Conservation (phyloP, 2,113 vertebrate genomes). For the Semnopithecus entellus region DNA sequence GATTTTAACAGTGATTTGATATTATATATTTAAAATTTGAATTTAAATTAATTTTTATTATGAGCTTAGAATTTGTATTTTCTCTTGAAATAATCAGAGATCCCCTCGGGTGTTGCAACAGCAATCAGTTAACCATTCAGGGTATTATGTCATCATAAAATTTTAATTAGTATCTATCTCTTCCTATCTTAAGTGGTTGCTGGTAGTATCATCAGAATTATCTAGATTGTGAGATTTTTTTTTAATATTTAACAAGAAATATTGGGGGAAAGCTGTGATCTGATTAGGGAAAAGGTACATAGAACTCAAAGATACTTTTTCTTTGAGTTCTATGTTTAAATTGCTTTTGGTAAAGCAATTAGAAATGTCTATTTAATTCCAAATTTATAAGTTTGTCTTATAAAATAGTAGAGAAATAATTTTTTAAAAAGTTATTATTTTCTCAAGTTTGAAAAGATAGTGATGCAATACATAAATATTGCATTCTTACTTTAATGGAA, state of each 20-base stretch:
- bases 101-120: background rate
- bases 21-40: background rate
- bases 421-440: background rate
- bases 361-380: background rate
- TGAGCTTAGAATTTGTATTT: background rate
- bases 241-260: conserved; percentile 17
- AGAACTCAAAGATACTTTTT: background rate
- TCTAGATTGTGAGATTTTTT: conserved; percentile 12
- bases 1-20: background rate
- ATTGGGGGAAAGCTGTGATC: background rate
- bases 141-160: conserved; percentile 40
- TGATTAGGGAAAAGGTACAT: background rate
- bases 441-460: background rate
- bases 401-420: background rate
- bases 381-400: background rate
- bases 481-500: background rate
- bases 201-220: conserved; percentile 1
- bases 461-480: background rate
- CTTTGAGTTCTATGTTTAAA: background rate
- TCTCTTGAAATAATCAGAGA: conserved; percentile 39
- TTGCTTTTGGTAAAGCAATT: background rate
- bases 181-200: conserved; percentile 9
- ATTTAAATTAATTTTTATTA: conserved; percentile 36
- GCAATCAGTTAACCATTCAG: conserved; percentile 57
- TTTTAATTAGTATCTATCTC: conserved; percentile 54